Percentiles rank a stretch among this genome's conserved stretches.
Conservation (phyloP, 2,888 invertebrate genomes). For the Drosophila mulleri region DNA sequence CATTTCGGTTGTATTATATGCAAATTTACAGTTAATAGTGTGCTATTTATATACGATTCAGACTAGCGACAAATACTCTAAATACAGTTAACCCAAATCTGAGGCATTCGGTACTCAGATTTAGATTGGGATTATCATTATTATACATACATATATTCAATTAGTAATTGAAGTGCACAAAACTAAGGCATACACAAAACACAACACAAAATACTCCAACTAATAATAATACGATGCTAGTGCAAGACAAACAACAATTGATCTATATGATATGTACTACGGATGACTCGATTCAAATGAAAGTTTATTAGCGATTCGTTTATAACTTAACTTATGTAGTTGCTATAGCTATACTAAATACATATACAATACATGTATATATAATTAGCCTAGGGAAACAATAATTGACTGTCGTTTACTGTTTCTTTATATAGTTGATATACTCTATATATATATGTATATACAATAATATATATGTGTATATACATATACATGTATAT, state of each 20-base stretch:
- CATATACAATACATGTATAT: slow-evolving; percentile 16
- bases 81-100: slow-evolving; percentile 22
- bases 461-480: no score
- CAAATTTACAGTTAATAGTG: slow-evolving; percentile 24
- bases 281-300: slow-evolving; percentile 28
- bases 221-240: slow-evolving; percentile 7
- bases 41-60: slow-evolving; percentile 41
- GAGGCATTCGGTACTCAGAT: slow-evolving; percentile 21
- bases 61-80: slow-evolving; percentile 42
- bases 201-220: slow-evolving; percentile 20
- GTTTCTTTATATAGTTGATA: background rate
- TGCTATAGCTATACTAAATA: slow-evolving; percentile 44
- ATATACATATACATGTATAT: background rate
- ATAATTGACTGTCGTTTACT: slow-evolving; percentile 16
- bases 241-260: slow-evolving; percentile 39
- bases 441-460: slow-evolving; percentile 1
- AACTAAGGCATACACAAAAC: slow-evolving; percentile 39
- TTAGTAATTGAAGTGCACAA: slow-evolving; percentile 9
- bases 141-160: background rate
- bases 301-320: slow-evolving; percentile 24
- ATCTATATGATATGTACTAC: slow-evolving; percentile 33
- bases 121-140: slow-evolving; percentile 4
- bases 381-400: slow-evolving; percentile 38
- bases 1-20: slow-evolving; percentile 43
- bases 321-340: slow-evolving; percentile 44